A percentile compares a stretch with the other conserved stretches of the same genome.
phyloP scores from a whole-genome alignment of 2,797 vertebrate species.

The Paratrypauchen microcephalus region DNA sequence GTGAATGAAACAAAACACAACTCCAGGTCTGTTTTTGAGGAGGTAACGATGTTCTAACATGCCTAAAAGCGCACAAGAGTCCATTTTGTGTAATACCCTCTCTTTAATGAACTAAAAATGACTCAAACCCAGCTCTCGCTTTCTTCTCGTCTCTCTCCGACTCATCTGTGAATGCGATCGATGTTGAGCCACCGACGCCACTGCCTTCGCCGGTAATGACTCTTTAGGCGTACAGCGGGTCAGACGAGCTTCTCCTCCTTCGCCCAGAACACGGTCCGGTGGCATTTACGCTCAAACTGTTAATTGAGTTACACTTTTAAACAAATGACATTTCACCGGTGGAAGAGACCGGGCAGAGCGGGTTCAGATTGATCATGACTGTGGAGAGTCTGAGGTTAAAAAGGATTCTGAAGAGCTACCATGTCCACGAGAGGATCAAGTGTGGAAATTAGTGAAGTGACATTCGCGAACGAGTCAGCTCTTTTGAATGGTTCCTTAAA shows the following conservation, averaged over 20 bases:
- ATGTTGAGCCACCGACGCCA: neutral
- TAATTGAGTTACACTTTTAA: conserved; percentile 11
- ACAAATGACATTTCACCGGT: conserved; percentile 2
- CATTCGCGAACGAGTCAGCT: no score
- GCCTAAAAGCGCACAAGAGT: no score
- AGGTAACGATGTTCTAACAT: no score
- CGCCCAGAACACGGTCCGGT: neutral
- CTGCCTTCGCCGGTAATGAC: neutral
- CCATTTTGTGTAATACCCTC: no score
- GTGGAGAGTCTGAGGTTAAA: neutral
- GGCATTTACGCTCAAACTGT: conserved; percentile 4
- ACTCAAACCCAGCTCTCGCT: conserved; percentile 15
- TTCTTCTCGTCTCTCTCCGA: neutral
- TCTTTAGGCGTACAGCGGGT: conserved; percentile 1
- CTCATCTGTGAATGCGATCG: neutral
- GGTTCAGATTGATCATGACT: neutral
- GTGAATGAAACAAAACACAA: no score
- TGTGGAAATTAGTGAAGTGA: no score
- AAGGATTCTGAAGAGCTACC: neutral
- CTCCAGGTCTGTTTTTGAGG: no score
- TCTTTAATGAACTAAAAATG: neutral
- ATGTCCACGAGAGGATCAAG: no score
- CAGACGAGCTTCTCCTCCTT: neutral
- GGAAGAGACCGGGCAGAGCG: neutral
- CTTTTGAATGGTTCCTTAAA: no score